Base-by-base conservation (phyloP, 2,797 vertebrate species). In the Thamnophis elegans region DNA sequence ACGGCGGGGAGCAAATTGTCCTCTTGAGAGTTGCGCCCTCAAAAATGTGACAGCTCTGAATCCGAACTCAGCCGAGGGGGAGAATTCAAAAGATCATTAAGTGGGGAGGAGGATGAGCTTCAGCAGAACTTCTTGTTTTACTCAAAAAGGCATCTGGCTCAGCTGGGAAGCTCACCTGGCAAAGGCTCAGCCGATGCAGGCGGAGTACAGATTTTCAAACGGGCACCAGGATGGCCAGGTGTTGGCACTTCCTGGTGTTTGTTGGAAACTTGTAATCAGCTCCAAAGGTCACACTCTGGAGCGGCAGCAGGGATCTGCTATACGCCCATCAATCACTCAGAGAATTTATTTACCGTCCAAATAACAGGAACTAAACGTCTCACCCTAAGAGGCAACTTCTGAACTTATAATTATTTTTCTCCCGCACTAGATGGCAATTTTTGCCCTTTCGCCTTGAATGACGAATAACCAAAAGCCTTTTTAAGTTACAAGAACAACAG, bases 61-160 rank as follows among this genome's bases (percentile, higher is more conserved):
- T 82, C 4, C 10, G 1, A 47, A 47, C 36, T 47, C 73, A 82
- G 73, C 10, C 10, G 4, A 25, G 36, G 0, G 18, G 3, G 73
- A 78, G 2, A 73, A 32, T 7, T 18, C 32, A 36, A 78, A 42
- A 20, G 68, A 16, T 18, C 7, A 36, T 3, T 3, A 36, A 36
- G 73, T 3, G 73, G 32, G 60, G 26, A n/a, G 4, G 65, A 16
- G 3, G 32, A 36, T 73, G 68, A 32, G 8, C 0, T 22, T 87
- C 1, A 20, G 5, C 86, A 87, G 4, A 4, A 51, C 47, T 87
- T 0, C 47, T 87, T 0, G 3, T 10, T 32, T 58, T 58, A 5
- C 54, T 13, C 18, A 36, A 56, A 32, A 28, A 47, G 25, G 36
- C 32, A 13, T 51, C 12, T 9, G 1, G 62, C 7, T 53, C 10